Evolutionary conservation across 2,113 vertebrate species (phyloP).

Genomic region (Hippocampus mohnikei): DNA sequence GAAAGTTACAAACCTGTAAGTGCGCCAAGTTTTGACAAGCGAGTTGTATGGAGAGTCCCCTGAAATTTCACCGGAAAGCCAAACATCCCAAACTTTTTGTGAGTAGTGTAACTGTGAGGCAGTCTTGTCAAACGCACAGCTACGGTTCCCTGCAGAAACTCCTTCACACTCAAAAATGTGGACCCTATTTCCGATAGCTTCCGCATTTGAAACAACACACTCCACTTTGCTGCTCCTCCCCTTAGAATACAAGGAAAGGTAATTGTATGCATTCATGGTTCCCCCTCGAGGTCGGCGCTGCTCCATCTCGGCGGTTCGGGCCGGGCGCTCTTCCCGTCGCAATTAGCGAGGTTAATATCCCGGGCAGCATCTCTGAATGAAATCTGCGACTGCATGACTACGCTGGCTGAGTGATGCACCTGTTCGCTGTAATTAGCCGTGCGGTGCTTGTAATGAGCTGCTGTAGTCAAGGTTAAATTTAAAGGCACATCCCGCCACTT

Average conservation of each 20-base stretch:
- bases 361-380: slow-evolving; percentile 70
- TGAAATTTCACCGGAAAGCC: too few species aligned
- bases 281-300: slow-evolving; percentile 40
- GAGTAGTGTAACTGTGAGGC: neutral
- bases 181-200: slow-evolving; percentile 4
- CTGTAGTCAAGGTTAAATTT: slow-evolving; percentile 66
- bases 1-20: too few species aligned
- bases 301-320: slow-evolving; percentile 41
- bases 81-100: too few species aligned
- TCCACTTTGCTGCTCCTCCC: slow-evolving; percentile 31
- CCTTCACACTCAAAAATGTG: neutral
- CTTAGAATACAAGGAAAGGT: slow-evolving; percentile 41
- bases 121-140: neutral
- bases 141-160: neutral
- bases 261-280: slow-evolving; percentile 49
- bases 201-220: slow-evolving; percentile 25
- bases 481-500: slow-evolving; percentile 47
- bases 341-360: slow-evolving; percentile 76
- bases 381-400: slow-evolving; percentile 63
- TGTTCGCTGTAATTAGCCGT: slow-evolving; percentile 69
- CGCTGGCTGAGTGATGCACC: slow-evolving; percentile 66
- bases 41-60: too few species aligned
- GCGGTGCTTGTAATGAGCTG: slow-evolving; percentile 57
- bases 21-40: too few species aligned
- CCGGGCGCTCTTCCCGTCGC: slow-evolving; percentile 33